A percentile compares a stretch with the other conserved stretches of the same genome.
Evolutionary conservation across 2,113 vertebrate genomes (phyloP).

Genomic region (Gadus chalcogrammus): DNA sequence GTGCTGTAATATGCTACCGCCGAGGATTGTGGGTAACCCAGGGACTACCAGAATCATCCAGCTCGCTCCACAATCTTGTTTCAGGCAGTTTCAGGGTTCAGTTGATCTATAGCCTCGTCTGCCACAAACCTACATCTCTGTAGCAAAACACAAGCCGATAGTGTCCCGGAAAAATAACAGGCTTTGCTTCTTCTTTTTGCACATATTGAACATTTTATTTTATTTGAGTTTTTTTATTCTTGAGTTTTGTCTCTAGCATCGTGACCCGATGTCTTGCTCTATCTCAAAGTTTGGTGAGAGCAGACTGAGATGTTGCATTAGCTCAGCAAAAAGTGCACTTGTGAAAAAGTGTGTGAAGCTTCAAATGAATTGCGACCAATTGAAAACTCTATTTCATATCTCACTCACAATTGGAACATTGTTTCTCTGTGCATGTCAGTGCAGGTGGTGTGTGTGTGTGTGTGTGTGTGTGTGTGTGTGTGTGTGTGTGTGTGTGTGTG

Average conservation of each 20-base stretch:
- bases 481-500: neutral
- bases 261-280: conserved; percentile 38
- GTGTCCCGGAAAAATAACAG: conserved; percentile 19
- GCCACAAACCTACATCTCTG: no score
- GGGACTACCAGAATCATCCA: no score
- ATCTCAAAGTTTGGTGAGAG: conserved; percentile 21
- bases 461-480: conserved; percentile 1
- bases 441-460: neutral
- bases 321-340: conserved; percentile 29
- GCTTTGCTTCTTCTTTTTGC: conserved; percentile 22
- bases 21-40: no score
- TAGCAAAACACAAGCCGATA: neutral
- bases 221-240: conserved; percentile 5
- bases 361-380: conserved; percentile 37
- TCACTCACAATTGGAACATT: conserved; percentile 18
- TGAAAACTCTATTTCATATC: conserved; percentile 10
- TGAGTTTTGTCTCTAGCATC: conserved; percentile 39
- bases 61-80: no score
- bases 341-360: conserved; percentile 29
- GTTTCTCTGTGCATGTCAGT: conserved; percentile 6
- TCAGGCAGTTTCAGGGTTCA: no score
- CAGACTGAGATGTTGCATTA: conserved; percentile 39
- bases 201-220: no score
- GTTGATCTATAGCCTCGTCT: no score
- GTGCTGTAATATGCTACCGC: no score